phyloP scores from a whole-genome alignment of 2,797 vertebrate species.

The Hirundo rustica region DNA sequence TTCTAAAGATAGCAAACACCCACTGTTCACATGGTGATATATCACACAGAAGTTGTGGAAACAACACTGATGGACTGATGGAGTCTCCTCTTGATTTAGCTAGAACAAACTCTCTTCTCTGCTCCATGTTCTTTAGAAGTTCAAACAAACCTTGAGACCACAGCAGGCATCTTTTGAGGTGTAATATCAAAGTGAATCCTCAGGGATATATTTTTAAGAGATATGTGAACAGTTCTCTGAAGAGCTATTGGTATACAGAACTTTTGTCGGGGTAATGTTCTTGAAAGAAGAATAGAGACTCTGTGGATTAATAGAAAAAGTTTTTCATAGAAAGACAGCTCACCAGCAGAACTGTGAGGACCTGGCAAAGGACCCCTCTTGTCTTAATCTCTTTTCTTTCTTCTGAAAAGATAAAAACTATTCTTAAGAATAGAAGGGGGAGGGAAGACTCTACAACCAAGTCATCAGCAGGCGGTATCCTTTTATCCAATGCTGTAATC shows the following conservation, averaged over 20 bases:
- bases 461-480: neutral
- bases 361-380: neutral
- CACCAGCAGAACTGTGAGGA: neutral
- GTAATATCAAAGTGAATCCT: neutral
- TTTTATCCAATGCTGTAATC: neutral
- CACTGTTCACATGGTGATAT: neutral
- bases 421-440: neutral
- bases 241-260: neutral
- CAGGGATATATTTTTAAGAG: neutral
- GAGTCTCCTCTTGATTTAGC: neutral
- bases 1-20: neutral
- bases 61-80: neutral
- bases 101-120: neutral
- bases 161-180: neutral
- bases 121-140: neutral
- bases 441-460: neutral
- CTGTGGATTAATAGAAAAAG: neutral
- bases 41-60: neutral
- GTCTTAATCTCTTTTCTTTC: neutral
- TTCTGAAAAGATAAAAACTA: neutral
- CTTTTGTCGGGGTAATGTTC: neutral
- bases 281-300: neutral
- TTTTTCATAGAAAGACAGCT: neutral
- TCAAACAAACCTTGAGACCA: neutral
- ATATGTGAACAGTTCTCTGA: neutral